These are phyloP conservation scores for Herminia tarsipennalis DNA, from an alignment of 2,888 invertebrate genomes.

Conservation along the genomic window DNA sequence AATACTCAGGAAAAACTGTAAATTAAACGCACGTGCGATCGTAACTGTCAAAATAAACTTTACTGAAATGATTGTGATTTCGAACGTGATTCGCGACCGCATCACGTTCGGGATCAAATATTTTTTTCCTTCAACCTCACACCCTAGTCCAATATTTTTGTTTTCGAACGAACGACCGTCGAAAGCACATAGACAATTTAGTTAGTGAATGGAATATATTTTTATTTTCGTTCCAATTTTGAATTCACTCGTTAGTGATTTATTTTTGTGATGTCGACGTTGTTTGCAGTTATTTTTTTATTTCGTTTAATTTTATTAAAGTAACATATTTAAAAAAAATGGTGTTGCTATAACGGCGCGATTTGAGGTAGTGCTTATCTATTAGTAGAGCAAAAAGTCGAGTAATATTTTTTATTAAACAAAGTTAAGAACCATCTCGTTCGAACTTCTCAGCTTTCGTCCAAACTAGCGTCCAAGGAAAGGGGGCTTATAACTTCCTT, in stretches of 20 bases:
- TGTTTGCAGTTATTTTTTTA: background rate
- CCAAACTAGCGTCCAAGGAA: no score
- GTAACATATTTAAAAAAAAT: no score
- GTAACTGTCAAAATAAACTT: slow-evolving; percentile 10
- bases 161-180: slow-evolving; percentile 15
- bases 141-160: slow-evolving; percentile 15
- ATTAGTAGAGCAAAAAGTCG: no score
- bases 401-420: no score
- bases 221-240: background rate
- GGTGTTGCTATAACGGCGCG: no score
- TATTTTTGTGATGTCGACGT: background rate
- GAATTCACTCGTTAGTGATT: background rate
- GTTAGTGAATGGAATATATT: background rate
- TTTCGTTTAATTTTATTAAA: no score
- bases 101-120: slow-evolving; percentile 34
- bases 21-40: background rate
- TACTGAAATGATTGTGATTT: slow-evolving; percentile 18
- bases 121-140: slow-evolving; percentile 15
- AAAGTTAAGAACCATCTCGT: no score
- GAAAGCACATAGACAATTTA: slow-evolving; percentile 6
- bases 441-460: no score
- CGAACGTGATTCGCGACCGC: slow-evolving; percentile 25
- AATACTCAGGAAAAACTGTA: slow-evolving; percentile 5
- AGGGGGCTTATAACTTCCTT: no score
- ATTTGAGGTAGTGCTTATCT: no score